phyloP scores from a whole-genome alignment of 2,797 vertebrate genomes.

The Sebastes melanostomus region DNA sequence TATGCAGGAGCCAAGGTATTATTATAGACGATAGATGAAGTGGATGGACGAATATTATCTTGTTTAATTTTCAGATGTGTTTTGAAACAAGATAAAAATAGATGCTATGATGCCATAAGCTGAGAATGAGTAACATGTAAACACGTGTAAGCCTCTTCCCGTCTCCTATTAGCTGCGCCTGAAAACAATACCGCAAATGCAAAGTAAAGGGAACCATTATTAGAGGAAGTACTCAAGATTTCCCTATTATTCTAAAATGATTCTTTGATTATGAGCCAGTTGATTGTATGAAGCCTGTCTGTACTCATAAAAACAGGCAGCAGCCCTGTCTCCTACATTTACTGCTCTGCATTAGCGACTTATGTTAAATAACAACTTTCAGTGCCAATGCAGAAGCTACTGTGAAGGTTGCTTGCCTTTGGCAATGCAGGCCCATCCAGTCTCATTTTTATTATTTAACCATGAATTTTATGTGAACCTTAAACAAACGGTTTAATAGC shows the following conservation, averaged over 20 bases:
- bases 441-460: background rate
- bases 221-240: constrained; percentile 2
- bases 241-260: background rate
- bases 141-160: background rate
- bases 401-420: background rate
- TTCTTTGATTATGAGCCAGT: background rate
- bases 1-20: background rate
- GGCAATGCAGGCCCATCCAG: background rate
- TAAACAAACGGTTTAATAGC: background rate
- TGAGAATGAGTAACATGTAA: background rate
- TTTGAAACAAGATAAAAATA: constrained; percentile 6
- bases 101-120: background rate
- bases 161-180: background rate
- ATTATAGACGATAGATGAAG: background rate
- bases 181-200: constrained; percentile 1
- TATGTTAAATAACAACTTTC: background rate
- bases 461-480: background rate
- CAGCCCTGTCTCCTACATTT: background rate
- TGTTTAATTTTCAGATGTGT: background rate
- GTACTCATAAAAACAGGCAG: constrained; percentile 6
- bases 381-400: background rate
- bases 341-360: constrained; percentile 4
- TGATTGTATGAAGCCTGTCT: background rate
- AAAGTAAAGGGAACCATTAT: constrained; percentile 8
- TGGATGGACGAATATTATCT: background rate